Evolutionary conservation across 2,797 vertebrate species (phyloP).

Genomic region (Leptodactylus fallax): DNA sequence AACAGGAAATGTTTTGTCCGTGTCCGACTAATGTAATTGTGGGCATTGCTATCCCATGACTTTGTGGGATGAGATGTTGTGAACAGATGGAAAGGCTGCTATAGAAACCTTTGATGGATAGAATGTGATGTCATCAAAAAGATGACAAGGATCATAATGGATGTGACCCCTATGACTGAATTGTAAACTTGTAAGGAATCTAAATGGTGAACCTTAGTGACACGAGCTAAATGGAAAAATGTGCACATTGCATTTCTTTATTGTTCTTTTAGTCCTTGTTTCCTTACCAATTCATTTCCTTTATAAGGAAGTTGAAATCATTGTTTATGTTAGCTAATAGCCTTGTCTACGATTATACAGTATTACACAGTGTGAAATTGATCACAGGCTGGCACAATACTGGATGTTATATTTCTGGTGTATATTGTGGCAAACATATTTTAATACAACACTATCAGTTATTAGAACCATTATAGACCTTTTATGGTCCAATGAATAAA

Average conservation of each 20-base stretch:
- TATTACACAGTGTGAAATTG: conserved; percentile 1
- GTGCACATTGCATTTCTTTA: conserved; percentile 90
- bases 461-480: background rate
- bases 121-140: conserved; percentile 96
- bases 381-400: background rate
- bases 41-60: conserved; percentile 78
- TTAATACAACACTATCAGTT: background rate
- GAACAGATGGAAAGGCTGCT: conserved; percentile 93
- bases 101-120: conserved; percentile 90
- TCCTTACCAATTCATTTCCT: background rate
- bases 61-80: conserved; percentile 80
- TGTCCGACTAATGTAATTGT: conserved; percentile 77
- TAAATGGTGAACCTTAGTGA: conserved; percentile 87
- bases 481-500: background rate
- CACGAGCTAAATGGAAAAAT: conserved; percentile 88
- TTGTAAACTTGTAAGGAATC: conserved; percentile 88
- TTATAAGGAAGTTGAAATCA: background rate
- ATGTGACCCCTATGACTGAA: conserved; percentile 84
- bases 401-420: background rate
- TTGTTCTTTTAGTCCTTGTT: conserved; percentile 73
- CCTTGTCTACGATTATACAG: background rate
- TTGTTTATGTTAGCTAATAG: background rate
- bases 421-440: background rate
- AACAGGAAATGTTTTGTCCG: background rate
- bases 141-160: conserved; percentile 91